Evolutionary conservation across 2,113 vertebrate species (phyloP).

Genomic region (Carettochelys insculpta): DNA sequence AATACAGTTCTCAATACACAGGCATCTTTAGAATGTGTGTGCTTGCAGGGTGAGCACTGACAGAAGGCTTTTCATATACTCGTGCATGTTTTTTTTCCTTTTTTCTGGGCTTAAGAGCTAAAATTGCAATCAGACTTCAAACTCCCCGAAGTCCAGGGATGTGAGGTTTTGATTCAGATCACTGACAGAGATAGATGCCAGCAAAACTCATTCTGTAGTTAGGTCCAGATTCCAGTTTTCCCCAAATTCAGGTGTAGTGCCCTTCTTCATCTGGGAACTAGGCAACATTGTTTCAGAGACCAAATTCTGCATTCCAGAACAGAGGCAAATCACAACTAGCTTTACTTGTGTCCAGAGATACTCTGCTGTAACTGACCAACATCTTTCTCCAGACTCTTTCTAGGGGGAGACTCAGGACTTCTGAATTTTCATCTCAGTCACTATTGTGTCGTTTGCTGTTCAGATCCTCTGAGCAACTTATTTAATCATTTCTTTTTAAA

Average conservation of each 20-base stretch:
- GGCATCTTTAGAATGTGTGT: neutral
- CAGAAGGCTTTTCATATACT: neutral
- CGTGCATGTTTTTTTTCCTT: neutral
- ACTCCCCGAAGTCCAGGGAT: neutral
- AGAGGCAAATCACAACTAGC: neutral
- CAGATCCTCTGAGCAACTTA: neutral
- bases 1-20: neutral
- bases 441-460: constrained; percentile 24
- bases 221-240: neutral
- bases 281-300: neutral
- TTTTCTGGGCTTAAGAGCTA: neutral
- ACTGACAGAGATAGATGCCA: neutral
- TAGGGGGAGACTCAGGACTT: constrained; percentile 1
- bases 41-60: neutral
- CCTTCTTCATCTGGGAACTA: neutral
- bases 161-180: neutral
- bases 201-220: neutral
- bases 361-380: neutral
- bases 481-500: neutral
- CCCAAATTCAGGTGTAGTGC: neutral
- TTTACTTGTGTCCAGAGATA: neutral
- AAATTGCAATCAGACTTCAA: neutral
- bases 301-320: neutral
- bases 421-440: constrained; percentile 43
- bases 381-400: neutral